Evolutionary conservation across 2,888 invertebrate species (phyloP).

Genomic region (Cosmia trapezina): DNA sequence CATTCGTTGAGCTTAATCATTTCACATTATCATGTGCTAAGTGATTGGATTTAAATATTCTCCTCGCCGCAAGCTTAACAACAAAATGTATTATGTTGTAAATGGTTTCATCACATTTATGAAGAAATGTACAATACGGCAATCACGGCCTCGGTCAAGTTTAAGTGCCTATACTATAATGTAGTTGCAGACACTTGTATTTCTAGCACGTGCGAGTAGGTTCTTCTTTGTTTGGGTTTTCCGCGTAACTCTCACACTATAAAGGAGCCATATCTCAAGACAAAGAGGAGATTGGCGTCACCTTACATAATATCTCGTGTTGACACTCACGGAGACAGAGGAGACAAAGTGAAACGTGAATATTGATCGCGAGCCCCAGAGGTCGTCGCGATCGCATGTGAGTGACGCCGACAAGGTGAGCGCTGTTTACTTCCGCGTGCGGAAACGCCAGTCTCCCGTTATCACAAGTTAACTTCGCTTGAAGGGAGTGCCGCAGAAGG

Average conservation of each 20-base stretch:
- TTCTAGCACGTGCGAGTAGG: slow-evolving; percentile 20
- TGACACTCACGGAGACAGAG: slow-evolving; percentile 37
- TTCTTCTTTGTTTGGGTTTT: slow-evolving; percentile 4
- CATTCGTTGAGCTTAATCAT: slow-evolving; percentile 55
- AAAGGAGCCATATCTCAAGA: slow-evolving; percentile 19
- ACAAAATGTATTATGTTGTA: slow-evolving; percentile 34
- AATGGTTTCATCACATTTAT: slow-evolving; percentile 47
- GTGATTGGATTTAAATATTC: slow-evolving; percentile 29
- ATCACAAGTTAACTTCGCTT: slow-evolving; percentile 70
- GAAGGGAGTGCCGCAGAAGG: slow-evolving; percentile 80
- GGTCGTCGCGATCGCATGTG: slow-evolving; percentile 52
- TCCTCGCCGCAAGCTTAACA: slow-evolving; percentile 1
- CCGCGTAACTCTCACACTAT: slow-evolving; percentile 11
- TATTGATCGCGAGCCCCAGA: slow-evolving; percentile 53
- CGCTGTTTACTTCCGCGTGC: slow-evolving; percentile 70
- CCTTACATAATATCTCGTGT: slow-evolving; percentile 48
- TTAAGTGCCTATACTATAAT: slow-evolving; percentile 37
- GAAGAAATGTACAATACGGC: slow-evolving; percentile 44
- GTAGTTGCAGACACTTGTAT: slow-evolving; percentile 25
- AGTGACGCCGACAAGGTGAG: slow-evolving; percentile 70
- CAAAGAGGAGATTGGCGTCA: slow-evolving; percentile 37
- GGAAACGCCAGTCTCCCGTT: slow-evolving; percentile 77
- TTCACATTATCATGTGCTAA: slow-evolving; percentile 40
- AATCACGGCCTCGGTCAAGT: slow-evolving; percentile 64
- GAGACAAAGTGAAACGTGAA: slow-evolving; percentile 62